Conservation (phyloP, 1,140 invertebrate species). For the Drosophila ogumai region DNA sequence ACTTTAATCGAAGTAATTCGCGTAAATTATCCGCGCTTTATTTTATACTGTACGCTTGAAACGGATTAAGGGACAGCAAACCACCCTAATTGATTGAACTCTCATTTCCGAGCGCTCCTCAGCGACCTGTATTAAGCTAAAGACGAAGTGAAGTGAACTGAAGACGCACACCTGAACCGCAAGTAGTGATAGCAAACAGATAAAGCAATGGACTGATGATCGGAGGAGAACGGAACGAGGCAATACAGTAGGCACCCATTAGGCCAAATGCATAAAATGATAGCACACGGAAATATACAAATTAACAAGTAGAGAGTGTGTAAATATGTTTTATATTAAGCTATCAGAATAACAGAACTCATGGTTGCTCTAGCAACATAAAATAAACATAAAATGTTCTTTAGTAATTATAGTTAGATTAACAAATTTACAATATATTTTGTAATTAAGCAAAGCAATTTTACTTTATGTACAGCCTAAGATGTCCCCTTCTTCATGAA, state of each 20-base stretch:
- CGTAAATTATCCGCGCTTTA: slow-evolving; percentile 28
- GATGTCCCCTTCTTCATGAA: neutral
- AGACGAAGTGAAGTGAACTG: slow-evolving; percentile 12
- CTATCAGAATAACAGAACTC: neutral
- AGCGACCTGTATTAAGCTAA: slow-evolving; percentile 12
- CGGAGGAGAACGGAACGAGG: neutral
- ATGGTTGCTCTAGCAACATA: neutral
- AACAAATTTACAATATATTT: neutral
- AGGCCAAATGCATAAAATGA: neutral
- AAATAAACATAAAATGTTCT: neutral
- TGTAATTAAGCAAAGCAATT: neutral
- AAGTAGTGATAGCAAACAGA: slow-evolving; percentile 1
- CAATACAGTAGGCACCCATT: neutral
- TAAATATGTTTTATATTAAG: neutral
- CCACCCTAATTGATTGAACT: slow-evolving; percentile 23
- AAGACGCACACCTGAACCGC: neutral
- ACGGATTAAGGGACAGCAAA: slow-evolving; percentile 6
- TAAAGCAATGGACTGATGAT: neutral
- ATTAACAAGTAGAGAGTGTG: too few relatives aligned
- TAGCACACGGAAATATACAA: neutral
- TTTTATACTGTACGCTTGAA: slow-evolving; percentile 31
- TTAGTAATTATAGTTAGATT: neutral
- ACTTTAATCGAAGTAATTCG: slow-evolving; percentile 35
- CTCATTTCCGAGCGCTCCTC: slow-evolving; percentile 1
- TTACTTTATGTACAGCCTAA: neutral